Evolutionary conservation across 2,113 vertebrate genomes (phyloP).

Genomic region (Recurvirostra avosetta): DNA sequence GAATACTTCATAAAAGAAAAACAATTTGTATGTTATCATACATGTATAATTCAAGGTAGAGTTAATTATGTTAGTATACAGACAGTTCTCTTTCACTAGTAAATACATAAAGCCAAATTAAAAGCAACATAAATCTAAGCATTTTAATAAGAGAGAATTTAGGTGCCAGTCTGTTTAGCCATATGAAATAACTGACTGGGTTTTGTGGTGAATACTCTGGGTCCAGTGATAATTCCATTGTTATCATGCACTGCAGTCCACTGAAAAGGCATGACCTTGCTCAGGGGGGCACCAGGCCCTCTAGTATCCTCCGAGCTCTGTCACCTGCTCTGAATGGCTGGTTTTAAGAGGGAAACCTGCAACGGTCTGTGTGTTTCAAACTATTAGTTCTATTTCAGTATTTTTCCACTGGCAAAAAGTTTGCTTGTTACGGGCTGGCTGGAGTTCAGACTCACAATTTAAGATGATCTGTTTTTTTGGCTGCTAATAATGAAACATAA

Average conservation of each 20-base stretch:
- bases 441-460: neutral
- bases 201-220: neutral
- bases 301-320: neutral
- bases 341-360: neutral
- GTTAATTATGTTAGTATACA: neutral
- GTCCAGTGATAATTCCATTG: neutral
- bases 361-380: neutral
- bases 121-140: neutral
- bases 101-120: neutral
- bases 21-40: neutral
- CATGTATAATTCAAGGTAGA: neutral
- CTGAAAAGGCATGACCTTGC: neutral
- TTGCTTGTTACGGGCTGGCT: conserved; percentile 6
- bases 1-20: neutral
- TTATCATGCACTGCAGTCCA: neutral
- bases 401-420: conserved; percentile 27
- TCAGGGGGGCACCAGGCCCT: neutral
- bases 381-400: neutral
- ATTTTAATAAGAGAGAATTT: neutral
- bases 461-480: neutral
- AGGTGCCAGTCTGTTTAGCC: neutral
- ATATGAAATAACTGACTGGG: neutral
- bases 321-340: neutral
- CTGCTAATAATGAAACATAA: conserved; percentile 31
- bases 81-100: neutral